Percentiles rank a stretch among this genome's conserved stretches.
These are phyloP conservation scores for Dromiciops gliroides DNA, from an alignment of 2,113 vertebrate species.

Conservation along the genomic window DNA sequence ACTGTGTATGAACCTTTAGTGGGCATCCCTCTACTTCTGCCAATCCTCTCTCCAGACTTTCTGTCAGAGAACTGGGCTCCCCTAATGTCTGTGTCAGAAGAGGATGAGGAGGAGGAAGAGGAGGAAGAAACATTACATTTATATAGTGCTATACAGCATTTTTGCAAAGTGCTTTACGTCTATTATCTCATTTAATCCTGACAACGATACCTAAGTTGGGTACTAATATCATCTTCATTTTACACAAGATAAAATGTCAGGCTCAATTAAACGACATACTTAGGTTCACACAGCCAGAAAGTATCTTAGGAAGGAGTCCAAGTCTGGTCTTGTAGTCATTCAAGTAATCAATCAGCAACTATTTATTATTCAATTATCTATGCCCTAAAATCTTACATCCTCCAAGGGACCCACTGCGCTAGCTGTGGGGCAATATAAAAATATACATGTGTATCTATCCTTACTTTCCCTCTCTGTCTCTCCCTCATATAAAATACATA, in stretches of 20 bases:
- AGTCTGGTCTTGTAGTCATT: background rate
- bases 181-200: background rate
- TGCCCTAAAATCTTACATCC: background rate
- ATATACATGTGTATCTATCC: too few species aligned
- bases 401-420: background rate
- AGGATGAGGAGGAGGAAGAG: background rate
- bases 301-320: background rate
- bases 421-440: too few species aligned
- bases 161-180: background rate
- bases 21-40: background rate
- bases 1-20: background rate
- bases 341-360: background rate
- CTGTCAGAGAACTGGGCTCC: background rate
- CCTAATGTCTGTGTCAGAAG: background rate
- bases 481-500: too few species aligned
- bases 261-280: background rate
- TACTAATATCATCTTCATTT: background rate
- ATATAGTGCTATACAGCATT: background rate
- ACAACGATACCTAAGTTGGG: background rate
- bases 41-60: background rate
- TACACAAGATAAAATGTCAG: background rate
- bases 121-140: background rate
- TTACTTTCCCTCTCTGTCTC: too few species aligned
- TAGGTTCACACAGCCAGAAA: background rate
- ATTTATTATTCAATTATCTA: background rate